A percentile compares a stretch with the other conserved stretches of the same genome.
Conservation (phyloP, 1,140 invertebrate species). For the Solenopsis fugax region DNA sequence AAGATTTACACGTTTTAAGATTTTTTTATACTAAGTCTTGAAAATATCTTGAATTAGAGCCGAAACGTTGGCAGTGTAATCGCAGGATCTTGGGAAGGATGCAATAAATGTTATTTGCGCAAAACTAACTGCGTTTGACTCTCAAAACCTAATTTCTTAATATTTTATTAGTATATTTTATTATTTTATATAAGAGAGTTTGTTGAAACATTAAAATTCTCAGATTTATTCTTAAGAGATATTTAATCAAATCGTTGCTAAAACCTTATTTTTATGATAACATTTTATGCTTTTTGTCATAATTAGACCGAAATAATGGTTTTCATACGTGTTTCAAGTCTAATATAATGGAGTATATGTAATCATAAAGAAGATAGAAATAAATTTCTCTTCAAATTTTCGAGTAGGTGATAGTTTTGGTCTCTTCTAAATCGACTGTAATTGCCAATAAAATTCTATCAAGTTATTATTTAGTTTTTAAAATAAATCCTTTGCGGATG, state of each 20-base stretch:
- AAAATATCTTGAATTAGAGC: too few relatives aligned
- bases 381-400: neutral
- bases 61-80: too few relatives aligned
- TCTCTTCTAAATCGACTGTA: neutral
- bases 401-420: neutral
- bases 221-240: slow-evolving; percentile 2
- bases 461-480: too few relatives aligned
- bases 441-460: slow-evolving; percentile 19
- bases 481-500: too few relatives aligned
- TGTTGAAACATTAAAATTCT: too few relatives aligned
- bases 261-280: slow-evolving; percentile 12
- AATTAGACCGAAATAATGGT: neutral
- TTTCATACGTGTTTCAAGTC: neutral
- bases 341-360: neutral
- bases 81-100: too few relatives aligned
- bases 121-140: too few relatives aligned
- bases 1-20: neutral
- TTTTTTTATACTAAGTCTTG: too few relatives aligned
- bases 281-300: neutral
- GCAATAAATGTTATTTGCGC: too few relatives aligned
- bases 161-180: too few relatives aligned
- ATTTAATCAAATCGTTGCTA: neutral
- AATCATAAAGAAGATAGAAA: slow-evolving; percentile 16
- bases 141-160: too few relatives aligned
- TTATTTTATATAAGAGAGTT: too few relatives aligned